Conservation (phyloP, 2,888 invertebrate species). For the Aporophyla lueneburgensis region DNA sequence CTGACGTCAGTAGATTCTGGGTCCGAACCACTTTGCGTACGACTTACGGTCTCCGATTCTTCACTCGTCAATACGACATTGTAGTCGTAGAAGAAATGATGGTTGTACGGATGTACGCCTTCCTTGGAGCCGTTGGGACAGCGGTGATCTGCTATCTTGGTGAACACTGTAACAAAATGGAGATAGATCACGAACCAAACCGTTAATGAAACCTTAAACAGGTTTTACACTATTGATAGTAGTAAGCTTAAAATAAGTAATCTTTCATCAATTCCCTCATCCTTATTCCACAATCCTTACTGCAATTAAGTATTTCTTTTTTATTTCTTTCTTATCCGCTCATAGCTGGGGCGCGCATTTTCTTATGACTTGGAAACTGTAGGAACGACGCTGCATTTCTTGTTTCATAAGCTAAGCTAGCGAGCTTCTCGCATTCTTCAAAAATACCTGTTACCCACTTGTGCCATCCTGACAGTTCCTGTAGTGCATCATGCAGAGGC, state of each 20-base stretch:
- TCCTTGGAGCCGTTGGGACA: conserved; percentile 73
- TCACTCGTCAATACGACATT: conserved; percentile 70
- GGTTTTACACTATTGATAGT: neutral
- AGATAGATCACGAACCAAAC: neutral
- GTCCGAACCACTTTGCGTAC: rapidly evolving
- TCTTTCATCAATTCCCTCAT: neutral
- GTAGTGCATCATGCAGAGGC: conserved; percentile 84
- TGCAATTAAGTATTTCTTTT: neutral
- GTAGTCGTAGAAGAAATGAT: conserved; percentile 87
- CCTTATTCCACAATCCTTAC: neutral
- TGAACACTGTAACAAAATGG: conserved; percentile 71
- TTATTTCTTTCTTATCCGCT: too few relatives aligned
- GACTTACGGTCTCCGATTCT: neutral
- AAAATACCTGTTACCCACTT: conserved; percentile 72
- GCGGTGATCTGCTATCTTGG: conserved; percentile 74
- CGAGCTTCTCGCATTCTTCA: neutral
- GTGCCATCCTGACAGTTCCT: conserved; percentile 89
- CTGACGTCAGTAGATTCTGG: neutral
- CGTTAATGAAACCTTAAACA: neutral
- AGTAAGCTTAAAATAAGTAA: neutral
- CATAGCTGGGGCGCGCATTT: too few relatives aligned
- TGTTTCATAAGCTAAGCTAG: neutral
- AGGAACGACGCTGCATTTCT: neutral
- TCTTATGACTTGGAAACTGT: neutral
- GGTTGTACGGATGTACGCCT: conserved; percentile 66